These are phyloP conservation scores for Manacus vitellinus DNA, from an alignment of 2,113 vertebrate species.

Conservation along the genomic window DNA sequence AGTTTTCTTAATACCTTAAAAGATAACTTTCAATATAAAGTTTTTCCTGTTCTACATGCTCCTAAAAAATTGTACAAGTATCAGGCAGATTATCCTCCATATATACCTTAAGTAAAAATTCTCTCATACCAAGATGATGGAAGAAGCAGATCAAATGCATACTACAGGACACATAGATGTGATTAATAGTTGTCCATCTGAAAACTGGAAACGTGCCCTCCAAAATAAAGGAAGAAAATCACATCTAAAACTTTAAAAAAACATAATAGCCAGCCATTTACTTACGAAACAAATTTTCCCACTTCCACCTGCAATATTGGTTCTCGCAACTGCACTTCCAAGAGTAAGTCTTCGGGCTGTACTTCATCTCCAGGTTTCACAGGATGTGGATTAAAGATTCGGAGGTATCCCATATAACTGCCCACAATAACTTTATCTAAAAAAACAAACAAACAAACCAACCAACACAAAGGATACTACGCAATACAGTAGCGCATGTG, in stretches of 20 bases:
- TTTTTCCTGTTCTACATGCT: background rate
- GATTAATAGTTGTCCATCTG: background rate
- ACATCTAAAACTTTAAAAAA: background rate
- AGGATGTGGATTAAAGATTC: constrained; percentile 87
- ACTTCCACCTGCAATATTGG: constrained; percentile 92
- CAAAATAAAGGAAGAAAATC: background rate
- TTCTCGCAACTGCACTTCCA: constrained; percentile 89
- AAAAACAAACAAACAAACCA: background rate
- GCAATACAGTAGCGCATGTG: background rate
- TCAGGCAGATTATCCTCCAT: background rate
- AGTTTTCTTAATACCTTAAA: background rate
- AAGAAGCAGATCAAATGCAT: background rate
- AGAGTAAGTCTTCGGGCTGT: constrained; percentile 84
- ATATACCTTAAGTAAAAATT: background rate
- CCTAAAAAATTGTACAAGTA: background rate
- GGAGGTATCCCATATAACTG: constrained; percentile 91
- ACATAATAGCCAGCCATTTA: constrained; percentile 23
- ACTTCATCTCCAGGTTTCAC: constrained; percentile 76
- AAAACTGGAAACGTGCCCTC: background rate
- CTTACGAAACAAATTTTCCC: constrained; percentile 99
- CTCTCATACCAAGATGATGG: background rate
- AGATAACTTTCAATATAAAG: background rate
- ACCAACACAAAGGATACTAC: background rate
- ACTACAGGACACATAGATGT: background rate
- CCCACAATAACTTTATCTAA: constrained; percentile 95